Conservation (phyloP, 2,797 vertebrate genomes). For the Fringilla coelebs region DNA sequence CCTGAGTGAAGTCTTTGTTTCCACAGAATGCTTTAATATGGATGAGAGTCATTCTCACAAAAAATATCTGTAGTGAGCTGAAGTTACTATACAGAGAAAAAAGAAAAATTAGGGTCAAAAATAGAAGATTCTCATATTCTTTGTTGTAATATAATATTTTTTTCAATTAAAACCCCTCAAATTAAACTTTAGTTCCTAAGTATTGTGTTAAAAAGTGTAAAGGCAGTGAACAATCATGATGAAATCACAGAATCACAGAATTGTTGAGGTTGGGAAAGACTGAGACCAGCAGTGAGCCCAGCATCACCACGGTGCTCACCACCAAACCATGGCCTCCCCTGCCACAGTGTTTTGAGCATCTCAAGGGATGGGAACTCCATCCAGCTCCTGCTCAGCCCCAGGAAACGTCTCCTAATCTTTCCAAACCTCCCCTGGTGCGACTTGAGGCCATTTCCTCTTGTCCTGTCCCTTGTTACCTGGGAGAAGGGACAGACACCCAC, state of each 20-base stretch:
- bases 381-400: background rate
- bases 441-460: background rate
- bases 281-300: background rate
- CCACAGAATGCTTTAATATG: conserved; percentile 36
- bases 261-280: background rate
- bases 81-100: background rate
- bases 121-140: background rate
- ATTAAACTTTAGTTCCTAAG: background rate
- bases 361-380: background rate
- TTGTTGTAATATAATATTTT: background rate
- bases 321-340: background rate
- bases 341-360: background rate
- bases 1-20: conserved; percentile 52
- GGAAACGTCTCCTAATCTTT: background rate
- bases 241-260: background rate
- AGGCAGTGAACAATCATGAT: background rate
- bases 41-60: conserved; percentile 35
- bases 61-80: background rate
- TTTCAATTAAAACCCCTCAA: background rate
- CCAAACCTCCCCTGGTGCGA: background rate
- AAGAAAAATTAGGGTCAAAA: background rate
- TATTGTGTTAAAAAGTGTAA: background rate
- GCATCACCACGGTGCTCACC: background rate
- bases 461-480: background rate
- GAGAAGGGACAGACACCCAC: background rate